A percentile compares a stretch with the other conserved stretches of the same genome.
Conservation (phyloP, 2,797 vertebrate genomes). For the Vireo griseus region DNA sequence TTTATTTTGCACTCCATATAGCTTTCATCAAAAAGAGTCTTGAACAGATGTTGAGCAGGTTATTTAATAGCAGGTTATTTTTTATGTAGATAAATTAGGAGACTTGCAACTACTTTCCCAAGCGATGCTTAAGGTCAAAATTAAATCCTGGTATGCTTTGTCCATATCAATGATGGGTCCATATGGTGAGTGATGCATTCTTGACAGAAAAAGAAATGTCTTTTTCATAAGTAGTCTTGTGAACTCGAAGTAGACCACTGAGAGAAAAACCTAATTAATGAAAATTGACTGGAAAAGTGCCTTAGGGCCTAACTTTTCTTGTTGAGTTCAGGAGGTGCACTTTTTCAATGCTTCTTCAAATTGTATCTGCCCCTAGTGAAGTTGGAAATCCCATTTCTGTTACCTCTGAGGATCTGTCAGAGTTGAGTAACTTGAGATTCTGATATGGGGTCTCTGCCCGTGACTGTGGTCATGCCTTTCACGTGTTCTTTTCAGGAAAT, state of each 20-base stretch:
- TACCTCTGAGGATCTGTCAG: not conserved
- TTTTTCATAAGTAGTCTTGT: not conserved
- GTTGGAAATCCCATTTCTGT: not conserved
- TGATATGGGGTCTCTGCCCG: accelerated
- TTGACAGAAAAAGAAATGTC: not conserved
- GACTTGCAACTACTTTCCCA: not conserved
- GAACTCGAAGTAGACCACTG: not conserved
- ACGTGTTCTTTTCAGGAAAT: not conserved
- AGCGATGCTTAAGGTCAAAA: not conserved
- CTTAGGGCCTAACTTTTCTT: not conserved
- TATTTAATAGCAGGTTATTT: not conserved
- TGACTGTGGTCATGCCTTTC: accelerated
- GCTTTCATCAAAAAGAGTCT: not conserved
- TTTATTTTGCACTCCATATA: not conserved
- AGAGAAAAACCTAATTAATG: not conserved
- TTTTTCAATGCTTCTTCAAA: not conserved
- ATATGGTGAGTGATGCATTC: not conserved
- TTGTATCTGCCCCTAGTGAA: not conserved
- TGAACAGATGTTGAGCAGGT: not conserved
- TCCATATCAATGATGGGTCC: not conserved
- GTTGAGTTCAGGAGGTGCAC: not conserved
- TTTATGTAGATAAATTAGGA: not conserved
- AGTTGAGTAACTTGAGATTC: not conserved
- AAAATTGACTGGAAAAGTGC: not conserved
- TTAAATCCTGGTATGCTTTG: not conserved